These are phyloP conservation scores for Myotis lucifugus DNA, from an alignment of 2,113 vertebrate species.

Conservation along the genomic window DNA sequence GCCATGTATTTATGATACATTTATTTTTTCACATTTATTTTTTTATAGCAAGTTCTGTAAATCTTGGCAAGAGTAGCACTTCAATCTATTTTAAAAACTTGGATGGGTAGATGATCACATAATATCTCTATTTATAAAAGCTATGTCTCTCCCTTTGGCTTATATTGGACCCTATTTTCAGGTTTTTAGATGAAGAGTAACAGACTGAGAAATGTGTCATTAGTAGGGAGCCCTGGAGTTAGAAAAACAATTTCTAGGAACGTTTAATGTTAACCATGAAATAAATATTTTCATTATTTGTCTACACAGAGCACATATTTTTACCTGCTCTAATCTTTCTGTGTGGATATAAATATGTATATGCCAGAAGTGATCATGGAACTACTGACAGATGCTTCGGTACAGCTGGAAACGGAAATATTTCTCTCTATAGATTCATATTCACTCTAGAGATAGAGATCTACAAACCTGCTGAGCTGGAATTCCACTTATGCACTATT, in stretches of 20 bases:
- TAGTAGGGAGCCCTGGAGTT: slow-evolving; percentile 76
- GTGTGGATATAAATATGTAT: slow-evolving; percentile 44
- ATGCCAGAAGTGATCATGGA: slow-evolving; percentile 63
- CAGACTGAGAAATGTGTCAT: slow-evolving; percentile 77
- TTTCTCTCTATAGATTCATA: slow-evolving; percentile 66
- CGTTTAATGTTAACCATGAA: slow-evolving; percentile 54
- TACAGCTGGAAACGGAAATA: slow-evolving; percentile 78
- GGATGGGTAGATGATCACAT: neutral
- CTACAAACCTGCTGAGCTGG: slow-evolving; percentile 65
- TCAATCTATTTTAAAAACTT: slow-evolving; percentile 35
- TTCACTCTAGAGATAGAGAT: slow-evolving; percentile 36
- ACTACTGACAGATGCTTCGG: slow-evolving; percentile 76
- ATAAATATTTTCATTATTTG: slow-evolving; percentile 74
- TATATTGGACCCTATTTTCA: neutral
- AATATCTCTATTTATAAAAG: slow-evolving; percentile 9
- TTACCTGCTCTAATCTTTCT: slow-evolving; percentile 57
- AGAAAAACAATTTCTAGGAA: slow-evolving; percentile 74
- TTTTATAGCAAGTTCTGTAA: slow-evolving; percentile 41
- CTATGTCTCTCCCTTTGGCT: neutral
- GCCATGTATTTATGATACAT: neutral
- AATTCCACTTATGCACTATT: slow-evolving; percentile 74
- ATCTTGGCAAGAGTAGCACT: neutral
- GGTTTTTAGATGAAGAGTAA: slow-evolving; percentile 71
- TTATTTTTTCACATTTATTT: slow-evolving; percentile 35
- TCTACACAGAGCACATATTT: slow-evolving; percentile 73